A percentile compares a stretch with the other conserved stretches of the same genome.
phyloP scores from a whole-genome alignment of 2,888 invertebrate genomes.

The Cotesia congregata region DNA sequence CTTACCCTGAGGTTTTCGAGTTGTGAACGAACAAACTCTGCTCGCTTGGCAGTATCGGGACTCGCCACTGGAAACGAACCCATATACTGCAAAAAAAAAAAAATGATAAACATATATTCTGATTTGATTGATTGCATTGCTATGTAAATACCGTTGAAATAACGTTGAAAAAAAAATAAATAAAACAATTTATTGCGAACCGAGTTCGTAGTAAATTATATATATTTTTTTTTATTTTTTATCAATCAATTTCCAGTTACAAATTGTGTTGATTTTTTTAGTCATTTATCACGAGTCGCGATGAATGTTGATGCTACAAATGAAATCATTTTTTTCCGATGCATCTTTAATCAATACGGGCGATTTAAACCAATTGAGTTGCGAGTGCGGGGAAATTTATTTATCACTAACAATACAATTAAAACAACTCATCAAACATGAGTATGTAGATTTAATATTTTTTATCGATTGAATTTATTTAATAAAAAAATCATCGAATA shows the following conservation, averaged over 20 bases:
- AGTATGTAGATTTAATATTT: background rate
- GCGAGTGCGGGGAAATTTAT: background rate
- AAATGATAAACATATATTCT: conserved; percentile 33
- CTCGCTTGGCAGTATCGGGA: conserved; percentile 77
- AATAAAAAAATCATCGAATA: background rate
- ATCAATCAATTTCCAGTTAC: background rate
- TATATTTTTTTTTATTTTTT: background rate
- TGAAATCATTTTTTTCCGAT: background rate
- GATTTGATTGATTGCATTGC: conserved; percentile 17
- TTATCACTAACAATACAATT: background rate
- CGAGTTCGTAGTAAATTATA: conserved; percentile 3
- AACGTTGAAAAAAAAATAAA: background rate
- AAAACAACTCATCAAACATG: background rate
- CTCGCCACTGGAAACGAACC: conserved; percentile 83
- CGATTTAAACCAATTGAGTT: background rate
- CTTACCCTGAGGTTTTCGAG: conserved; percentile 77
- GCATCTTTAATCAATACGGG: background rate
- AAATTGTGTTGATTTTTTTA: background rate
- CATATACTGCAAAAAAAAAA: conserved; percentile 77
- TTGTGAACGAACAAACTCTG: conserved; percentile 77
- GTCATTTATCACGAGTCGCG: background rate
- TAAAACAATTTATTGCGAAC: conserved; percentile 1
- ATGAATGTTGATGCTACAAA: background rate
- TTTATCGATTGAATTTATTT: background rate
- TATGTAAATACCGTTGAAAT: conserved; percentile 27